These are phyloP conservation scores for Melanotaenia nigrans DNA, from an alignment of 2,797 vertebrate genomes.

Conservation along the genomic window DNA sequence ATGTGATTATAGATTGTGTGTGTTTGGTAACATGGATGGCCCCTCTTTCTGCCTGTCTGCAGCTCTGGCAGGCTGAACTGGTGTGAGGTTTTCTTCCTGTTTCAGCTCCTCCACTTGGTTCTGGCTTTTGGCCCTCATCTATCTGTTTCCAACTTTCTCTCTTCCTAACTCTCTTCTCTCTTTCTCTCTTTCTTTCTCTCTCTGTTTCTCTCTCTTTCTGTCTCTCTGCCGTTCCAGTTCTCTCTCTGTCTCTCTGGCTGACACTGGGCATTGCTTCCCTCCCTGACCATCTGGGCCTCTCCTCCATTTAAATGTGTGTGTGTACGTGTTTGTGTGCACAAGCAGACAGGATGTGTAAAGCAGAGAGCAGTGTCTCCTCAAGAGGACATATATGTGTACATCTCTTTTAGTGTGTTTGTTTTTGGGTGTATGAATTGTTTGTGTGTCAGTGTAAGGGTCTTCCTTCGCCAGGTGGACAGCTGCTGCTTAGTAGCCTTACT, in stretches of 20 bases:
- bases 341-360: constrained; percentile 41
- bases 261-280: constrained; percentile 74
- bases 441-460: constrained; percentile 75
- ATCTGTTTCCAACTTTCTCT: constrained; percentile 39
- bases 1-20: constrained; percentile 55
- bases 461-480: constrained; percentile 94
- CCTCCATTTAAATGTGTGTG: constrained; percentile 50
- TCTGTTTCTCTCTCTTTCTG: constrained; percentile 40
- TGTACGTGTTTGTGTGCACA: constrained; percentile 14
- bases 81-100: constrained; percentile 70
- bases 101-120: constrained; percentile 66
- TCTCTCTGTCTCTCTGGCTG: constrained; percentile 60
- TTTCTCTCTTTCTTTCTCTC: constrained; percentile 35
- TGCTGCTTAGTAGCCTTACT: constrained; percentile 88
- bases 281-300: constrained; percentile 79
- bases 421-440: constrained; percentile 36
- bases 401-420: constrained; percentile 41
- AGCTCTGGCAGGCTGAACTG: constrained; percentile 49
- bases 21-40: constrained; percentile 67
- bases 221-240: constrained; percentile 46
- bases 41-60: constrained; percentile 47
- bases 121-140: constrained; percentile 62
- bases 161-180: constrained; percentile 23
- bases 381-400: constrained; percentile 63
- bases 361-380: constrained; percentile 65